Conservation (phyloP, 2,888 invertebrate species). For the Heliconius ismenius region DNA sequence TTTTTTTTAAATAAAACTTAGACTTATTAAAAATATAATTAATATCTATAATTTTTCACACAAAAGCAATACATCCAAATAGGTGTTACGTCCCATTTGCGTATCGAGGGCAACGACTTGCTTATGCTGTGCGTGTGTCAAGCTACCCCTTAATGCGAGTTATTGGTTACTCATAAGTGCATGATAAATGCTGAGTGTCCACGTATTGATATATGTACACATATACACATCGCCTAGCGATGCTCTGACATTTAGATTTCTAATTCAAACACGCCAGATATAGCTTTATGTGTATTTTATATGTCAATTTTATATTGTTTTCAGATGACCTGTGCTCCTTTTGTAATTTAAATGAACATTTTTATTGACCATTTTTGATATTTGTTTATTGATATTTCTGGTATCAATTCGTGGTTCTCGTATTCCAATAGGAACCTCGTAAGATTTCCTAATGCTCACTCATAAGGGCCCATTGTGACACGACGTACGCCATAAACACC, state of each 20-base stretch:
- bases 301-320: neutral
- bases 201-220: constrained; percentile 6
- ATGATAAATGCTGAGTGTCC: constrained; percentile 44
- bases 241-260: constrained; percentile 12
- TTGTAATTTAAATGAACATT: neutral
- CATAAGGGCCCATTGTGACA: constrained; percentile 55
- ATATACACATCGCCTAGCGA: constrained; percentile 7
- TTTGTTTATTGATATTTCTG: neutral
- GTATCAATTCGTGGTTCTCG: constrained; percentile 28
- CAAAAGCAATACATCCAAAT: constrained; percentile 36
- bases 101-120: constrained; percentile 75
- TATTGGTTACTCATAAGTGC: constrained; percentile 78
- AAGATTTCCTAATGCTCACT: constrained; percentile 51
- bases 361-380: neutral
- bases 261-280: neutral
- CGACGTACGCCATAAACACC: constrained; percentile 49
- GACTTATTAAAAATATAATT: neutral
- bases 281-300: neutral
- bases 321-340: neutral
- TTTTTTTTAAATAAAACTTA: neutral
- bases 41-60: neutral
- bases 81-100: constrained; percentile 62
- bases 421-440: constrained; percentile 42
- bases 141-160: constrained; percentile 78
- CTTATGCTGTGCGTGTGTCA: constrained; percentile 73